Conservation (phyloP, 2,888 invertebrate species). For the Microplitis deprimator region DNA sequence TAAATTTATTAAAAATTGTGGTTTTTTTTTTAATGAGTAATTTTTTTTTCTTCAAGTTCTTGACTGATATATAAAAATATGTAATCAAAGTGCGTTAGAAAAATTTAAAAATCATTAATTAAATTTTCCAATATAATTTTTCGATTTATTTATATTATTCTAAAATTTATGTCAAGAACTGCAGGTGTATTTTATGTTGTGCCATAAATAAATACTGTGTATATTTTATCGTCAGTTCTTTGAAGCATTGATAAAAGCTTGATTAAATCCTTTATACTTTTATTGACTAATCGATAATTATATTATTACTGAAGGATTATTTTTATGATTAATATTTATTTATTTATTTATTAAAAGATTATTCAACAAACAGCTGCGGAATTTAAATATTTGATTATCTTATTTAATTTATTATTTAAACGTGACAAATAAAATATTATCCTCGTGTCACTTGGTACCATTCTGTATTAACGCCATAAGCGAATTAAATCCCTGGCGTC, state of each 20-base stretch:
- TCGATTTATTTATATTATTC: neutral
- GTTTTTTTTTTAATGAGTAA: too few species aligned
- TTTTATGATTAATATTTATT: neutral
- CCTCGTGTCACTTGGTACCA: constrained; percentile 35
- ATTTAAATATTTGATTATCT: neutral
- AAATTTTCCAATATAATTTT: too few species aligned
- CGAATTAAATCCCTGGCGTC: constrained; percentile 25
- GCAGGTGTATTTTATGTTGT: neutral
- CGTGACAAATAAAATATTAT: neutral
- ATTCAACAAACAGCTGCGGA: neutral
- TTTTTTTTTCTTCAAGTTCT: too few species aligned
- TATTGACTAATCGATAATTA: neutral
- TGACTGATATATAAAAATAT: too few species aligned
- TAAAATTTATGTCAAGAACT: neutral
- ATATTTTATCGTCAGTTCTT: neutral
- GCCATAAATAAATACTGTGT: neutral
- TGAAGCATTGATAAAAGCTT: neutral
- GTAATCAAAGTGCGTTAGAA: too few species aligned
- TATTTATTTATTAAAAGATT: neutral
- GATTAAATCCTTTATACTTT: neutral
- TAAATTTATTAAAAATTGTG: too few species aligned
- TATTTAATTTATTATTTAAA: neutral
- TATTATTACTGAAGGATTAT: too few species aligned
- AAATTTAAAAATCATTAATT: too few species aligned
- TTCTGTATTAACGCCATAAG: constrained; percentile 8